These are phyloP conservation scores for Sepioteuthis lessoniana DNA, from an alignment of 2,888 invertebrate species.

Conservation along the genomic window DNA sequence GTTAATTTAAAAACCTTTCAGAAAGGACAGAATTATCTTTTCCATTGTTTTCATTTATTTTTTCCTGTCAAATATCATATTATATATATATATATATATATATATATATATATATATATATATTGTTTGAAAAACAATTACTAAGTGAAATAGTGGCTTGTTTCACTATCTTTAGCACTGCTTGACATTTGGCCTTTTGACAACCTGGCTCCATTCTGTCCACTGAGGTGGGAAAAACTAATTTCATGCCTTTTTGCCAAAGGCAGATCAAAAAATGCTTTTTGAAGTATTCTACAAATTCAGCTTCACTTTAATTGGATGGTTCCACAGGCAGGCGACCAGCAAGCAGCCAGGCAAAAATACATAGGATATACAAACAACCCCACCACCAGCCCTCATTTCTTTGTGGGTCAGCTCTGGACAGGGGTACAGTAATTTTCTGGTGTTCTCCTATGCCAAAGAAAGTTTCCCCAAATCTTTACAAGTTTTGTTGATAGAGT, in stretches of 20 bases:
- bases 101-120: background rate
- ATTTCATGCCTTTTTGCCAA: conserved; percentile 33
- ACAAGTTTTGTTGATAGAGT: too few species aligned
- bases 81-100: too few species aligned
- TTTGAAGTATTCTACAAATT: conserved; percentile 11
- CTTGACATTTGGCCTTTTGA: background rate
- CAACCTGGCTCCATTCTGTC: background rate
- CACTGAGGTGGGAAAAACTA: background rate
- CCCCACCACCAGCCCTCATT: background rate
- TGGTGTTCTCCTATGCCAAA: too few species aligned
- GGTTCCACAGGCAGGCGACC: background rate
- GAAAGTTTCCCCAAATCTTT: too few species aligned
- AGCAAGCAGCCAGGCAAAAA: too few species aligned
- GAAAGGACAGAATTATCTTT: background rate
- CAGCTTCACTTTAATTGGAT: conserved; percentile 6
- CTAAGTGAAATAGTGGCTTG: background rate
- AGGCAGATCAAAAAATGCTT: background rate
- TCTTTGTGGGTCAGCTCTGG: too few species aligned
- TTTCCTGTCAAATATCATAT: background rate
- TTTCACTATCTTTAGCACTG: background rate
- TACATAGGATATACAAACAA: background rate
- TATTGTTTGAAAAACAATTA: background rate
- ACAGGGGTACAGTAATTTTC: too few species aligned
- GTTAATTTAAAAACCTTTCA: background rate
- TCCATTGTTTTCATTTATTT: background rate